Percentiles rank a stretch among this genome's conserved stretches.
Conservation (phyloP, 2,113 vertebrate species). For the Sorex fumeus region DNA sequence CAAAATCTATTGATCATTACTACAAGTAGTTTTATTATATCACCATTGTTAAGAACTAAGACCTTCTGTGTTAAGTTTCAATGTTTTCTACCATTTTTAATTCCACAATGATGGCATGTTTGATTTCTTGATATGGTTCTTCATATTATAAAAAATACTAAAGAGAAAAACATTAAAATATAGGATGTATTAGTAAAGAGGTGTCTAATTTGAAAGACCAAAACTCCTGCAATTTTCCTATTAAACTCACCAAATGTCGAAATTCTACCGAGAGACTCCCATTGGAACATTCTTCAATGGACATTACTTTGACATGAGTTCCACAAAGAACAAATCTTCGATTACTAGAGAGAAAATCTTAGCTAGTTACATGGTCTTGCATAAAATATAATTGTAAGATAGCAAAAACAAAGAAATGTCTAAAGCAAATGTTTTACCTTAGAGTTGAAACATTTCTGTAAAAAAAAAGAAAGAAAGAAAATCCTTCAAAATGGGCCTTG, state of each 20-base stretch:
- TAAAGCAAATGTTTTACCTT: slow-evolving; percentile 91
- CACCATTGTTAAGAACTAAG: background rate
- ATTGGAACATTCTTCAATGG: slow-evolving; percentile 96
- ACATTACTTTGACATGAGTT: slow-evolving; percentile 97
- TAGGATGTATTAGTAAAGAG: background rate
- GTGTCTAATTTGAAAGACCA: background rate
- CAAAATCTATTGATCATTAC: background rate
- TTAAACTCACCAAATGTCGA: slow-evolving; percentile 93
- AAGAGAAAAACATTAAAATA: background rate
- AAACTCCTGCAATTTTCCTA: background rate
- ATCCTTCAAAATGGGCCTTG: slow-evolving; percentile 63
- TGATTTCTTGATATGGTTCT: background rate
- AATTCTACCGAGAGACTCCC: slow-evolving; percentile 97
- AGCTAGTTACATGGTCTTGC: slow-evolving; percentile 1
- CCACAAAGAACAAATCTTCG: slow-evolving; percentile 97
- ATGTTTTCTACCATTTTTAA: slow-evolving; percentile 16
- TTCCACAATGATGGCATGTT: background rate
- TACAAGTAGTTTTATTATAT: background rate
- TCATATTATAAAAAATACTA: slow-evolving; percentile 4
- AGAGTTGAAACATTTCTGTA: slow-evolving; percentile 95
- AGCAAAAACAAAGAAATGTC: background rate
- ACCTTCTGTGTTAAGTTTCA: background rate
- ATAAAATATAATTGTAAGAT: background rate
- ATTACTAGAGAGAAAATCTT: slow-evolving; percentile 89
- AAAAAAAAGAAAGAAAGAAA: slow-evolving; percentile 86